Base-by-base conservation (phyloP, 2,113 vertebrate genomes). In the Zapornia atra region DNA sequence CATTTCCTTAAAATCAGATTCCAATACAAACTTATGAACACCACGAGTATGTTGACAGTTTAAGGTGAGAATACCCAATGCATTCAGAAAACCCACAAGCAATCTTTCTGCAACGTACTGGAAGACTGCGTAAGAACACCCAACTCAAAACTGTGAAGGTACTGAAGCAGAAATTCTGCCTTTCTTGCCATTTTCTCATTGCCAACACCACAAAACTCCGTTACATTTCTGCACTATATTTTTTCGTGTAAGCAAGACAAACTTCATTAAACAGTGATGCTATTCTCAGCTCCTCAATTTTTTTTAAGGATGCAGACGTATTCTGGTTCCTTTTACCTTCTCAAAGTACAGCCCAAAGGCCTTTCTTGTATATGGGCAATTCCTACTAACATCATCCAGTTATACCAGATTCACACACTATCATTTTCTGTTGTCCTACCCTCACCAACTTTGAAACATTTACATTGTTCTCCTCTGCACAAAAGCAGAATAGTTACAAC, bases 381-480 rank as follows among this genome's bases (percentile, higher is more conserved):
- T 15, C 48, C 33, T 33, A 38, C 2, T 11, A 31, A 44, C 33
- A 29, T 2, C 9, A 65, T 48, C 12, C 64, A 63, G 15, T 15
- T 12, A 40, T 24, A 15, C 8, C 26, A 34, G 28, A 51, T 38
- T 64, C 66, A 64, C 53, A 38, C 9, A 9, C 11, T 42, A 1
- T 8, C 29, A 31, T 86, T 12, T 26, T 34, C 72, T 44, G 6
- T 5, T 40, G 31, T 38, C 44, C 59, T 56, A 60, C 4, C 33
- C 46, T 76, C 69, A 61, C 5, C 17, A 46, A 19, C 19, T 34
- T 34, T 22, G 50, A 48, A 73, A 82, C 9, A 57, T 33, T 31
- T 72, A 44, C 20, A 86, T 48, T 5, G 29, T 22, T 9, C 42
- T 72, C 24, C 36, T 75, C 1, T 7, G 9, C 0, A 0, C 5